These are phyloP conservation scores for Myotis vivesi DNA, from an alignment of 2,797 vertebrate genomes.

Conservation along the genomic window DNA sequence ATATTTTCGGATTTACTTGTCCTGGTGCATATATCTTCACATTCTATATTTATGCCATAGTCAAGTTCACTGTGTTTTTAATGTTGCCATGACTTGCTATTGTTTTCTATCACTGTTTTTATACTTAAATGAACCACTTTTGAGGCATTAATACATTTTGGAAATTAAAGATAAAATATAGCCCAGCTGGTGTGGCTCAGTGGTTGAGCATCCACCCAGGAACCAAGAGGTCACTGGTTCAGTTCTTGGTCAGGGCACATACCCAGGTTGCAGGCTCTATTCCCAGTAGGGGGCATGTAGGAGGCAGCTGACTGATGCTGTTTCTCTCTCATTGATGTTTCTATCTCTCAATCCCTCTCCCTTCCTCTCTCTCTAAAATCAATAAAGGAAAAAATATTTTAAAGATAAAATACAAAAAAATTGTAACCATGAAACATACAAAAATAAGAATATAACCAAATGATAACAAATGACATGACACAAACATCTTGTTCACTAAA, in stretches of 20 bases:
- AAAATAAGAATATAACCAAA: conserved; percentile 29
- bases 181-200: no score
- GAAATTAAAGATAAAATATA: conserved; percentile 22
- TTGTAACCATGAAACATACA: background rate
- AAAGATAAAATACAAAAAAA: conserved; percentile 36
- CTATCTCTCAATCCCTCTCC: no score
- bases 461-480: background rate
- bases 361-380: no score
- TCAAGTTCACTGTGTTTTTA: conserved; percentile 23
- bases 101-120: conserved; percentile 34
- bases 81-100: background rate
- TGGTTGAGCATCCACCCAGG: no score
- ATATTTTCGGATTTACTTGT: conserved; percentile 4
- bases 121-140: background rate
- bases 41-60: conserved; percentile 3
- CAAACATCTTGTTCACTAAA: conserved; percentile 4
- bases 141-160: background rate
- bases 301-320: no score
- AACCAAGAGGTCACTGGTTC: no score
- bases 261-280: no score
- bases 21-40: background rate
- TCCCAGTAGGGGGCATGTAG: no score
- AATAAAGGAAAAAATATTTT: background rate
- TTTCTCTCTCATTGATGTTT: no score
- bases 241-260: no score